Conservation (phyloP, 2,797 vertebrate species). For the Sebastes variabilis region DNA sequence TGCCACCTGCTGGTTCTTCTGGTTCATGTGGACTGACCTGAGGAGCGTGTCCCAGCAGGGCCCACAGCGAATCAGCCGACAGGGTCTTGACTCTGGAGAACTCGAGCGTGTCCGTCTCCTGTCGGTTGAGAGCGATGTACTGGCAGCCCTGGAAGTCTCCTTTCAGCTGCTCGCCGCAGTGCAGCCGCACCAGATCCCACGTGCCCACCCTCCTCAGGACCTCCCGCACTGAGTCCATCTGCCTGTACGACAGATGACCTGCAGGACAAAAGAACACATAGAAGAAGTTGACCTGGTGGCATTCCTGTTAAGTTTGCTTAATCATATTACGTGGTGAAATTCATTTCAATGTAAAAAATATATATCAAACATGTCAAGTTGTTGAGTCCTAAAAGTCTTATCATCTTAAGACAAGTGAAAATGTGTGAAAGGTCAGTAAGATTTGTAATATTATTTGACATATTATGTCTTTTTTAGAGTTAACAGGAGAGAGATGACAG, state of each 20-base stretch:
- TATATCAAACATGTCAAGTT: not conserved
- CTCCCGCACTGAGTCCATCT: constrained; percentile 72
- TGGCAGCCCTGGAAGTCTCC: constrained; percentile 82
- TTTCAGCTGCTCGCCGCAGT: constrained; percentile 75
- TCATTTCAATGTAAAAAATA: not conserved
- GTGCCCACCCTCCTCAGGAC: constrained; percentile 77
- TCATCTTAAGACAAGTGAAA: not conserved
- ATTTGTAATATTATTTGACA: not conserved
- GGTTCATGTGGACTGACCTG: constrained; percentile 73
- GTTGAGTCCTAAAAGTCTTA: not conserved
- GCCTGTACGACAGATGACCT: constrained; percentile 84
- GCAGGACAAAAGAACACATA: not conserved
- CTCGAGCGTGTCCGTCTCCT: constrained; percentile 78
- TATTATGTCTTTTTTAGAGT: not conserved
- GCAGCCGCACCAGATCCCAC: constrained; percentile 80
- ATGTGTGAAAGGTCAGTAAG: not conserved
- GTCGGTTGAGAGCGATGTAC: constrained; percentile 78
- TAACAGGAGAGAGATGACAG: not conserved
- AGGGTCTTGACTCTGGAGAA: constrained; percentile 73
- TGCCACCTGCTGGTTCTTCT: constrained; percentile 72
- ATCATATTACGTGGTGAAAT: not conserved
- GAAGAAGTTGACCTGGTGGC: not conserved
- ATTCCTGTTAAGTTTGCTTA: not conserved
- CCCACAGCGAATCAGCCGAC: constrained; percentile 76
- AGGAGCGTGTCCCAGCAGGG: constrained; percentile 78